Conservation (phyloP, 2,797 vertebrate species). For the Eremophila alpestris region DNA sequence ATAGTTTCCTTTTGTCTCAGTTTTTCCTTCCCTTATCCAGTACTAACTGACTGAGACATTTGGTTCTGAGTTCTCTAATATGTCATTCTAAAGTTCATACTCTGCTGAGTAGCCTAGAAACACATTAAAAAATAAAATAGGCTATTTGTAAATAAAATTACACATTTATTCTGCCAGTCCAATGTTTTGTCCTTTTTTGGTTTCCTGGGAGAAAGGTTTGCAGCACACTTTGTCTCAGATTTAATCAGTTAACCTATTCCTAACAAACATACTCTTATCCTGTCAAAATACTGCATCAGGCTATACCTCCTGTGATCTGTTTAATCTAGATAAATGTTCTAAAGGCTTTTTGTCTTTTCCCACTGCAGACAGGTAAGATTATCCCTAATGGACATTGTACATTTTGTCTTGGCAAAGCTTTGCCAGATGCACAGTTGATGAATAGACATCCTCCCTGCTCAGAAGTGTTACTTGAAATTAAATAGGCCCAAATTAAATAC, state of each 20-base stretch:
- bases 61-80: not conserved
- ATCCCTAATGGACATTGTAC: not conserved
- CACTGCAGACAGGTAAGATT: conserved; percentile 61
- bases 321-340: conserved; percentile 65
- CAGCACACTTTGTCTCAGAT: not conserved
- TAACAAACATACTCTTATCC: conserved; percentile 2
- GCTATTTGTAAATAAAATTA: conserved; percentile 47
- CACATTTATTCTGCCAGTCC: not conserved
- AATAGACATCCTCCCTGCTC: not conserved
- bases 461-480: conserved; percentile 33
- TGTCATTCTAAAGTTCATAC: not conserved
- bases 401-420: conserved; percentile 40
- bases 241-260: conserved; percentile 23
- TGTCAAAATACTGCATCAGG: conserved; percentile 54
- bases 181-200: conserved; percentile 58
- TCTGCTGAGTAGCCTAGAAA: conserved; percentile 21
- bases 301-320: conserved; percentile 33
- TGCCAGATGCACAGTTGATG: not conserved
- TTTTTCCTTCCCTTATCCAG: conserved; percentile 41
- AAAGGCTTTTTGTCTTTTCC: conserved; percentile 34
- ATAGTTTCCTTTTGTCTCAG: conserved; percentile 24
- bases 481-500: conserved; percentile 18
- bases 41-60: not conserved
- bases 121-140: not conserved
- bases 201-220: not conserved